Evolutionary conservation across 2,888 invertebrate genomes (phyloP).

Genomic region (Lochmaea crataegi): DNA sequence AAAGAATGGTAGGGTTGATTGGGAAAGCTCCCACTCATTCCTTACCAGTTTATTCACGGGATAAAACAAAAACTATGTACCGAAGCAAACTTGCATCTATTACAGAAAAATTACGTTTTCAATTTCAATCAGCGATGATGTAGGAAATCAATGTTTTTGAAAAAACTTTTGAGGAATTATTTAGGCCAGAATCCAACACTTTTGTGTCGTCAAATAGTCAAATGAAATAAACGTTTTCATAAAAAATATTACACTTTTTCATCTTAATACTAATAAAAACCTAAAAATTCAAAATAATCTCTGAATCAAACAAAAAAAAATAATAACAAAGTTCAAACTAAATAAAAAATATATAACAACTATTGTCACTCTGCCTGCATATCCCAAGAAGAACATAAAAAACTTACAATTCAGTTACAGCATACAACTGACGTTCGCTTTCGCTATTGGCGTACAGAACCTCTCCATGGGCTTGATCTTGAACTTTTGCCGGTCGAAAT

Average conservation of each 20-base stretch:
- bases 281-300: slow-evolving; percentile 23
- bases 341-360: slow-evolving; percentile 39
- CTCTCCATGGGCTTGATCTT: slow-evolving; percentile 62
- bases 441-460: slow-evolving; percentile 64
- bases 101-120: no score
- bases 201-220: not conserved
- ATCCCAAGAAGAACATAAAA: slow-evolving; percentile 59
- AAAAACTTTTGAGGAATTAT: not conserved
- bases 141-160: not conserved
- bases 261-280: not conserved
- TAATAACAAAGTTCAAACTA: slow-evolving; percentile 26
- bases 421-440: slow-evolving; percentile 72
- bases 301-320: slow-evolving; percentile 27
- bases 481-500: slow-evolving; percentile 63
- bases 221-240: not conserved
- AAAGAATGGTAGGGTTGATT: no score
- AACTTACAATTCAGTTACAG: slow-evolving; percentile 77
- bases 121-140: no score
- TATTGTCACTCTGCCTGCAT: slow-evolving; percentile 62
- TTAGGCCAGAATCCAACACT: not conserved
- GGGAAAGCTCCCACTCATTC: no score
- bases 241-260: not conserved
- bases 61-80: no score
- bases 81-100: no score
- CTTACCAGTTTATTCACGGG: no score